Percentiles rank a stretch among this genome's conserved stretches.
Conservation (phyloP, 2,113 vertebrate species). For the Microcebus griseorufus region DNA sequence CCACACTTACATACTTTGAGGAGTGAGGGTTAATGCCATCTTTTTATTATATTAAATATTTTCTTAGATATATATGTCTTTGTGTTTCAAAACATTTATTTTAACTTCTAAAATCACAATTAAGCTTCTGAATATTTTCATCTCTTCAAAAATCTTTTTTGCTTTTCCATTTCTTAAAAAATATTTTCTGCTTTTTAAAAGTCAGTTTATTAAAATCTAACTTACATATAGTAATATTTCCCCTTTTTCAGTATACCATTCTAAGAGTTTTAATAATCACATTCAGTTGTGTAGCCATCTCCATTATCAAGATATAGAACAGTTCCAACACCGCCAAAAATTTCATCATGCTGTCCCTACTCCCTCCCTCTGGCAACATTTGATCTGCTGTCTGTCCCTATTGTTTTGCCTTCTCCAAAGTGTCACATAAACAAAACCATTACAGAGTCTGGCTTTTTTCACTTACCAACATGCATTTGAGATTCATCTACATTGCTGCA, state of each 20-base stretch:
- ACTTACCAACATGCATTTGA: neutral
- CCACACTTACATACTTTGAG: neutral
- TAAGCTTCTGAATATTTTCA: neutral
- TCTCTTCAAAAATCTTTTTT: neutral
- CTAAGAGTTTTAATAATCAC: neutral
- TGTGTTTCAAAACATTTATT: neutral
- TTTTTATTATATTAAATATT: constrained; percentile 2
- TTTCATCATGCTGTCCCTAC: neutral
- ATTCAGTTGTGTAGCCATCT: neutral
- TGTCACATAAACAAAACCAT: neutral
- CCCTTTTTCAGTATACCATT: neutral
- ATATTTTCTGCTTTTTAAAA: neutral
- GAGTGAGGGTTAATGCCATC: neutral
- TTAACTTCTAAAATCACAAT: neutral
- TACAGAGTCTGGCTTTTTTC: neutral
- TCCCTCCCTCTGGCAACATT: neutral
- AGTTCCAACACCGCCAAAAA: neutral
- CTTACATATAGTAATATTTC: neutral
- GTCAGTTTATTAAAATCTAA: neutral
- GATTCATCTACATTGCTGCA: neutral
- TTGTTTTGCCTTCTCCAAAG: neutral
- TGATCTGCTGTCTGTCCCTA: neutral
- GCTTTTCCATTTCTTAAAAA: neutral
- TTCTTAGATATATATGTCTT: constrained; percentile 15
- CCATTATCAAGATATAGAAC: neutral